Evolutionary conservation across 1,140 invertebrate genomes (phyloP), one percentile per base, ranked within the genome.

Genomic region (Drosophila bocki): DNA sequence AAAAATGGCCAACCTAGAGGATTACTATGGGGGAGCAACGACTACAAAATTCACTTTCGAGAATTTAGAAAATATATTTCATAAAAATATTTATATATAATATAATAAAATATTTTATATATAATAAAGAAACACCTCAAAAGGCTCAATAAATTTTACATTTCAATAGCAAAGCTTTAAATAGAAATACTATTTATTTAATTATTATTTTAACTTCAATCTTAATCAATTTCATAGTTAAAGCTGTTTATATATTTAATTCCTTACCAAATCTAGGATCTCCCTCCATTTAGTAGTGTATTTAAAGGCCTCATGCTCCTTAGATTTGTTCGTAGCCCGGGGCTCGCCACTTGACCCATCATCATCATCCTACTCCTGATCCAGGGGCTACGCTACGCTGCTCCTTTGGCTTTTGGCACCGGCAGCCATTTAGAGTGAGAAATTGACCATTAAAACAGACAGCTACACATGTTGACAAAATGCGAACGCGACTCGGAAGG

Each of bases 361-460:
- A 19, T 53, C 44, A 22, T 19, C 53, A 39, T 39, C 45, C 41
- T 33, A 41, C 41, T 41, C n/a, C 35, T 11, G 41, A 32, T 51
- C 57, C n/a, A 45, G 67, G 59, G 60, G 26, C 26, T 29, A 29
- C 26, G 26, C 42, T 12, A 12, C 13, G 29, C 47, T 39, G 48
- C 26, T 63, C 63, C 63, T 67, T 54, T 47, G 56, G 56, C 53
- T 45, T 74, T 77, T 32, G 58, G 71, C 67, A 48, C 51, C 67
- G 35, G 67, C 53, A 50, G 54, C 80, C 86, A 92, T 91, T 92
- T 91, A 92, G 91, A 81, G 91, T 92, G 91, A 92, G 86, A 91
- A 92, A 92, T 92, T 91, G 91, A 74, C 91, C 91, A 91, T 91
- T 92, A 91, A 88, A 91, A 80, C 80, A 81, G 85, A 90, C 85